These are phyloP conservation scores for Drosophila tsacasi DNA, from an alignment of 1,140 invertebrate genomes.

Conservation along the genomic window DNA sequence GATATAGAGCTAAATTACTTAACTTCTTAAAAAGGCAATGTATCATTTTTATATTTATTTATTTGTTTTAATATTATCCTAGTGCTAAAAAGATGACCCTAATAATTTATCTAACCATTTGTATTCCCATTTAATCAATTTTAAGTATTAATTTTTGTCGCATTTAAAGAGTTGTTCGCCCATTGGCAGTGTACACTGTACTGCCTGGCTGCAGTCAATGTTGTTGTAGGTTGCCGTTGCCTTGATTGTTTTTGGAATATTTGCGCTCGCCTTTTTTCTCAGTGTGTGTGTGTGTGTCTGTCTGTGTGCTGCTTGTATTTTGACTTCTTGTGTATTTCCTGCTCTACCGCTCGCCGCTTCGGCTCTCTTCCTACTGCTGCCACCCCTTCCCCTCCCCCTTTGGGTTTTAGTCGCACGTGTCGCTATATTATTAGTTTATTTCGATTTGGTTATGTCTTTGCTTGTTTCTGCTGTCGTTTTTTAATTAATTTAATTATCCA, in stretches of 20 bases:
- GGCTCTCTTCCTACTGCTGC: background rate
- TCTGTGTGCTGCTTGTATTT: slow-evolving; percentile 42
- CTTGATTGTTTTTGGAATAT: slow-evolving; percentile 32
- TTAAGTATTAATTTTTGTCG: too few species aligned
- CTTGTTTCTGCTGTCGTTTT: slow-evolving; percentile 3
- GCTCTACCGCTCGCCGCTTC: slow-evolving; percentile 20
- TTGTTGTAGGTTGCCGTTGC: slow-evolving; percentile 35
- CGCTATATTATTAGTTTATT: slow-evolving; percentile 21
- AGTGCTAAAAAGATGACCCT: too few species aligned
- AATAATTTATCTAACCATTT: too few species aligned
- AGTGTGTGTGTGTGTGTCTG: slow-evolving; percentile 4
- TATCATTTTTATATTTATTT: too few species aligned
- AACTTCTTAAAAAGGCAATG: too few species aligned
- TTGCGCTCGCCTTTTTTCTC: slow-evolving; percentile 15
- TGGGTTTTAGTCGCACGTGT: slow-evolving; percentile 64
- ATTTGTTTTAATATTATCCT: too few species aligned
- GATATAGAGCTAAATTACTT: too few species aligned
- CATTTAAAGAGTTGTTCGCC: background rate
- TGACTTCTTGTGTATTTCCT: slow-evolving; percentile 71
- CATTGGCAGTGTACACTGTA: background rate
- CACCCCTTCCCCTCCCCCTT: background rate
- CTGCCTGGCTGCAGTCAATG: slow-evolving; percentile 14
- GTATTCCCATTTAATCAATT: too few species aligned
- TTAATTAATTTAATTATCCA: slow-evolving; percentile 59
- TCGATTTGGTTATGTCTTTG: background rate